These are phyloP conservation scores for Andricus quercusramuli DNA, from an alignment of 2,888 invertebrate genomes.

Conservation along the genomic window DNA sequence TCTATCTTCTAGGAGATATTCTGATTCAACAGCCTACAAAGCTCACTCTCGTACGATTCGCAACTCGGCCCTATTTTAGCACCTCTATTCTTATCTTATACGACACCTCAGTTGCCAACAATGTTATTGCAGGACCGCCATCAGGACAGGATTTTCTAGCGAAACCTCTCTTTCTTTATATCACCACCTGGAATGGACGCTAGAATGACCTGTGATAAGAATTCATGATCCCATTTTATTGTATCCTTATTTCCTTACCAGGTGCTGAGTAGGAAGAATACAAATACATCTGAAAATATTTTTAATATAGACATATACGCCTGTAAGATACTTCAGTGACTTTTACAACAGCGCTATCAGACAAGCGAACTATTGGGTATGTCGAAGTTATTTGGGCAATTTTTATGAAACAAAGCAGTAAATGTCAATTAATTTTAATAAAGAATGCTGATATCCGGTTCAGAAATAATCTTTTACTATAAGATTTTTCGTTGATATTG, in stretches of 20 bases:
- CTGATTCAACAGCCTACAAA: conserved; percentile 28
- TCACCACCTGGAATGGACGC: neutral
- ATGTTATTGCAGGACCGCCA: conserved; percentile 18
- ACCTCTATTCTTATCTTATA: conserved; percentile 31
- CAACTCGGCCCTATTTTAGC: conserved; percentile 16
- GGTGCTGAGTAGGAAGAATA: no score
- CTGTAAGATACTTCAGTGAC: no score
- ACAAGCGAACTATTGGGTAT: no score
- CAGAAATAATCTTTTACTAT: no score
- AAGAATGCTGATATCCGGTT: no score
- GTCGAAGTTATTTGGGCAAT: no score
- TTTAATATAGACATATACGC: no score
- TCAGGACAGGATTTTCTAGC: conserved; percentile 9
- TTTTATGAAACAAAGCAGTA: no score
- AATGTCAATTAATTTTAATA: no score
- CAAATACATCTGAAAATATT: no score
- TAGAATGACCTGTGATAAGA: conserved; percentile 16
- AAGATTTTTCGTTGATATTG: no score
- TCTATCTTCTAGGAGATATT: conserved; percentile 45
- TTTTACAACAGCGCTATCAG: no score
- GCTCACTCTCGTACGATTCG: conserved; percentile 33
- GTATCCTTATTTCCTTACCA: neutral
- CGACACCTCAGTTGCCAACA: conserved; percentile 16
- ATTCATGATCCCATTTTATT: neutral
- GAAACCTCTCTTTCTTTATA: conserved; percentile 2